Conservation (phyloP, 2,113 vertebrate species). For the Oryzias curvinotus region DNA sequence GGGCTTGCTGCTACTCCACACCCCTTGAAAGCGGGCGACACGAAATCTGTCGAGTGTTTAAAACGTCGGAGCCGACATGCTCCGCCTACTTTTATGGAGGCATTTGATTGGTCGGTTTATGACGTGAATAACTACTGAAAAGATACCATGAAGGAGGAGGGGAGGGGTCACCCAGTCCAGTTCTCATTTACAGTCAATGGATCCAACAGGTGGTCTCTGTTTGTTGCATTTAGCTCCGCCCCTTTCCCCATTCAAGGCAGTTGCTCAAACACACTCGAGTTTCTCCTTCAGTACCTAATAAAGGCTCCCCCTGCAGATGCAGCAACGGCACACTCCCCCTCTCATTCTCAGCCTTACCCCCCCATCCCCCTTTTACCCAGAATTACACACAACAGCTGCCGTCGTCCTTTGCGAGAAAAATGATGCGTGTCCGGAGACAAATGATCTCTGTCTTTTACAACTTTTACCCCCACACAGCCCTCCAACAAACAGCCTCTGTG, state of each 20-base stretch:
- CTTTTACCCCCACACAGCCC: slow-evolving; percentile 14
- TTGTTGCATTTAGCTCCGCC: neutral
- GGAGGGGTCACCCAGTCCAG: no score
- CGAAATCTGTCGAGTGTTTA: no score
- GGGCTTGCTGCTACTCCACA: no score
- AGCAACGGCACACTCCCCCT: slow-evolving; percentile 31
- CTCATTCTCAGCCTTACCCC: neutral
- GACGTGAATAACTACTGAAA: no score
- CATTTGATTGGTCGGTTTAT: no score
- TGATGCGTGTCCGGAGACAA: slow-evolving; percentile 67
- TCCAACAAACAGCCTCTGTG: slow-evolving; percentile 34
- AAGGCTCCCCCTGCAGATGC: slow-evolving; percentile 38
- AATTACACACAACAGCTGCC: slow-evolving; percentile 71
- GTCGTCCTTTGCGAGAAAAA: slow-evolving; percentile 68
- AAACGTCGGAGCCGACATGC: no score
- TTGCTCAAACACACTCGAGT: neutral
- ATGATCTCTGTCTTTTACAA: slow-evolving; percentile 28
- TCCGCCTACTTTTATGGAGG: no score
- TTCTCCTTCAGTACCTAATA: slow-evolving; percentile 1
- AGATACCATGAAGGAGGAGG: no score
- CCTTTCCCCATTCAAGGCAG: neutral
- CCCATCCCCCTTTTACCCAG: neutral
- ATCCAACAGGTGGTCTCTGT: no score
- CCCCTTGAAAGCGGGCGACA: no score
- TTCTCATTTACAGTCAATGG: no score